Percentiles rank a stretch among this genome's conserved stretches.
phyloP scores from a whole-genome alignment of 2,797 vertebrate genomes.

The Numenius phaeopus region DNA sequence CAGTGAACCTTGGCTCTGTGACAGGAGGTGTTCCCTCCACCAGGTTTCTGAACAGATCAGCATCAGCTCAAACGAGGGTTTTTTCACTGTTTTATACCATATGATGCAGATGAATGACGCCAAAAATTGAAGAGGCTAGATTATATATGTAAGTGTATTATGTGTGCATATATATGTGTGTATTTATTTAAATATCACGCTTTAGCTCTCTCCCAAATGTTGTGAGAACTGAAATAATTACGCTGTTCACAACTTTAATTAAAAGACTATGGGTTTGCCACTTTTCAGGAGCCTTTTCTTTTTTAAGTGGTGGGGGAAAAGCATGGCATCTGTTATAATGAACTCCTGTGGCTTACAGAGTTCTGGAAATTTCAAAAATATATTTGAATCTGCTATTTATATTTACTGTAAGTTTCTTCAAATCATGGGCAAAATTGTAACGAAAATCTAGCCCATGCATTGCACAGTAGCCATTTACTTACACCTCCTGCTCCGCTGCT shows the following conservation, averaged over 20 bases:
- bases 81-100: not conserved
- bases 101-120: not conserved
- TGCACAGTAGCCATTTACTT: not conserved
- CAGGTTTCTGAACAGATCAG: not conserved
- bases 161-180: too few relatives aligned
- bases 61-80: not conserved
- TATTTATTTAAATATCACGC: not conserved
- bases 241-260: slow-evolving; percentile 16
- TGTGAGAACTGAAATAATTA: slow-evolving; percentile 30
- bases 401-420: not conserved
- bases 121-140: not conserved
- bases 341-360: not conserved
- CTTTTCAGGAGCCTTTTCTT: not conserved
- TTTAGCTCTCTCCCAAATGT: not conserved
- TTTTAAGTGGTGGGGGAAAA: not conserved
- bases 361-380: not conserved
- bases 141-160: not conserved
- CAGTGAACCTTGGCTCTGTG: not conserved
- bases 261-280: not conserved
- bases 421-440: not conserved
- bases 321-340: not conserved
- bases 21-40: not conserved
- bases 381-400: not conserved
- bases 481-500: not conserved
- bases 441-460: not conserved